phyloP scores from a whole-genome alignment of 2,888 invertebrate species.

The Bellardia bayeri region DNA sequence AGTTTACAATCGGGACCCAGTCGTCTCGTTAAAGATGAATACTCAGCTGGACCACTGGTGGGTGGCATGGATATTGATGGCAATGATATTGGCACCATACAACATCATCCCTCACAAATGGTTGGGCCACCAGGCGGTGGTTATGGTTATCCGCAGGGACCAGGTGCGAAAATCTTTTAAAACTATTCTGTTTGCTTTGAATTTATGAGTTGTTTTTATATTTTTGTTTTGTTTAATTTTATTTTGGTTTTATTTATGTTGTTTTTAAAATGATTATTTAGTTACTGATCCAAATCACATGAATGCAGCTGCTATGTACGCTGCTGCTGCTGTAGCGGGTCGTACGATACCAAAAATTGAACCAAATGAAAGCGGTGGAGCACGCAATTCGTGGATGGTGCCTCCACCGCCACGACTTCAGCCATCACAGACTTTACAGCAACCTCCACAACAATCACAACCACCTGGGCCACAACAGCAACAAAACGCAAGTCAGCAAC shows the following conservation, averaged over 20 bases:
- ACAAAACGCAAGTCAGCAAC: slow-evolving; percentile 69
- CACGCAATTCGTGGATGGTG: slow-evolving; percentile 83
- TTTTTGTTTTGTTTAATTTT: slow-evolving; percentile 54
- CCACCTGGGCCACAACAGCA: slow-evolving; percentile 75
- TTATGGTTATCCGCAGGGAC: slow-evolving; percentile 83
- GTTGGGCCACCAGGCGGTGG: slow-evolving; percentile 82
- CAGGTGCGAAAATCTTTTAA: slow-evolving; percentile 75
- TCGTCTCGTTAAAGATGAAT: slow-evolving; percentile 96
- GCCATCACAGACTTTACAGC: slow-evolving; percentile 76
- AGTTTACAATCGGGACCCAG: slow-evolving; percentile 94
- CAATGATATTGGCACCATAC: slow-evolving; percentile 88
- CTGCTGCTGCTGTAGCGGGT: slow-evolving; percentile 78
- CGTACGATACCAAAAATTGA: slow-evolving; percentile 84
- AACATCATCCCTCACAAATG: slow-evolving; percentile 88
- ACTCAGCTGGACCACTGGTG: slow-evolving; percentile 90
- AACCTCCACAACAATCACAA: slow-evolving; percentile 76
- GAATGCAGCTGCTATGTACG: slow-evolving; percentile 81
- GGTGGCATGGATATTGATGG: slow-evolving; percentile 84
- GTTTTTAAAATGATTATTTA: slow-evolving; percentile 73
- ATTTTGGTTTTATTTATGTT: slow-evolving; percentile 67
- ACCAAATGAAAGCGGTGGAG: slow-evolving; percentile 80
- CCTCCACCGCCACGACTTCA: slow-evolving; percentile 83
- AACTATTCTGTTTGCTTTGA: background rate
- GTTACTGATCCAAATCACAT: slow-evolving; percentile 83
- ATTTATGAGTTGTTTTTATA: slow-evolving; percentile 36